Conservation (phyloP, 2,888 invertebrate genomes). For the Agonopterix arenella region DNA sequence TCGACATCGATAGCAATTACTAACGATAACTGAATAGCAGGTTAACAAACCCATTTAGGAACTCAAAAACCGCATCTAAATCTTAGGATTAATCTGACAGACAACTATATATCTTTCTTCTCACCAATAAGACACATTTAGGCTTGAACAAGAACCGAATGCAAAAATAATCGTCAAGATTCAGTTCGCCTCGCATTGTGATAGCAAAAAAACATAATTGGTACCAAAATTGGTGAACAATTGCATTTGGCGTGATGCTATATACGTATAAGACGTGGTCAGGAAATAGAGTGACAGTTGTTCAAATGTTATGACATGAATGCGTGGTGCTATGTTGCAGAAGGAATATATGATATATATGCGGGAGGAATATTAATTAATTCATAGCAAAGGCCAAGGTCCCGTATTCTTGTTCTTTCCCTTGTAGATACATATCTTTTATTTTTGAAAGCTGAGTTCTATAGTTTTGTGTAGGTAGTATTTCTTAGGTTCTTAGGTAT, state of each 20-base stretch:
- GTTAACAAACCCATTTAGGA: constrained; percentile 45
- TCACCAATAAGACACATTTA: not conserved
- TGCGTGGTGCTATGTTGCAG: not conserved
- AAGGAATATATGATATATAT: no score
- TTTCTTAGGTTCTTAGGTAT: no score
- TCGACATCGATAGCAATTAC: no score
- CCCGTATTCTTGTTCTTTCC: no score
- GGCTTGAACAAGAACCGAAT: constrained; percentile 1
- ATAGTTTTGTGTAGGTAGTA: no score
- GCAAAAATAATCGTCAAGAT: constrained; percentile 25
- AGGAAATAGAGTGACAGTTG: constrained; percentile 26
- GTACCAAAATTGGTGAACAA: constrained; percentile 14
- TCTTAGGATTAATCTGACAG: not conserved
- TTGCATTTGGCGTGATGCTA: constrained; percentile 22
- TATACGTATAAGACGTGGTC: constrained; percentile 10
- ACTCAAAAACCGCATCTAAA: constrained; percentile 2
- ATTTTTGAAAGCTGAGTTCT: no score
- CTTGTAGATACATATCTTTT: no score
- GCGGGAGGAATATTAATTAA: not conserved
- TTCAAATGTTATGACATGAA: constrained; percentile 15
- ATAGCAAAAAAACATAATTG: constrained; percentile 23
- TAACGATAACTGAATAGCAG: constrained; percentile 29
- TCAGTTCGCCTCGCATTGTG: constrained; percentile 18
- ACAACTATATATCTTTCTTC: not conserved
- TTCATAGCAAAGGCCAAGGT: not conserved